Base-by-base conservation (phyloP, 2,113 vertebrate species). In the Catagonus wagneri region DNA sequence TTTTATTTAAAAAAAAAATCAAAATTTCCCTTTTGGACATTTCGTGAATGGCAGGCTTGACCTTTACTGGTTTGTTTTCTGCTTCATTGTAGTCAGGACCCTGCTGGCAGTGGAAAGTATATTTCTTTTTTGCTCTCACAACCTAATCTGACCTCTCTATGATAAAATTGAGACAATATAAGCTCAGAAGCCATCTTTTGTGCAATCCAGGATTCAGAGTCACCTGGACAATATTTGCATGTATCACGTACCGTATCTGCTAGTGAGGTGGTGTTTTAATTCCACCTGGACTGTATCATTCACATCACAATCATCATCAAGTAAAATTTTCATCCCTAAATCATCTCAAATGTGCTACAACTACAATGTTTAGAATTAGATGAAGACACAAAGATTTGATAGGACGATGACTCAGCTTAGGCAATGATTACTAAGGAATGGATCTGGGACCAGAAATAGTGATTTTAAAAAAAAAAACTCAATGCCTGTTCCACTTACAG, bases 1-100 rank as follows among this genome's bases (percentile, higher is more conserved):
- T 96, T 97, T 98, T 95, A 97, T 97, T 98, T 95, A 60, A 92
- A 96, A 95, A 95, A 96, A 97, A 97, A 97, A 98, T 98, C 97
- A 98, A 97, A 97, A 97, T 97, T 97, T 95, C 88, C 92, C 95
- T 95, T 97, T 97, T 75, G 97, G 92, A 97, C 80, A 10, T 56
- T 76, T 80, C 2, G 34, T 97, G 97, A 97, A 75, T 98, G 97
- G 96, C 97, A 98, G 97, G 94, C 56, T 65, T 95, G 97, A 97
- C 97, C 97, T 98, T 98, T 97, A 54, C 29, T 3, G 23, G 93
- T 54, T 69, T 76, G 89, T 60, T 78, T 89, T 75, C 76, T 12
- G 36, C 44, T 44, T 69, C 83, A 96, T 95, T 96, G 97, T 96
- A 0, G 76, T 27, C 44, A 17, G 95, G 96, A 89, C 69, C 96